Evolutionary conservation across 2,113 vertebrate species (phyloP).

Genomic region (Martes martes): DNA sequence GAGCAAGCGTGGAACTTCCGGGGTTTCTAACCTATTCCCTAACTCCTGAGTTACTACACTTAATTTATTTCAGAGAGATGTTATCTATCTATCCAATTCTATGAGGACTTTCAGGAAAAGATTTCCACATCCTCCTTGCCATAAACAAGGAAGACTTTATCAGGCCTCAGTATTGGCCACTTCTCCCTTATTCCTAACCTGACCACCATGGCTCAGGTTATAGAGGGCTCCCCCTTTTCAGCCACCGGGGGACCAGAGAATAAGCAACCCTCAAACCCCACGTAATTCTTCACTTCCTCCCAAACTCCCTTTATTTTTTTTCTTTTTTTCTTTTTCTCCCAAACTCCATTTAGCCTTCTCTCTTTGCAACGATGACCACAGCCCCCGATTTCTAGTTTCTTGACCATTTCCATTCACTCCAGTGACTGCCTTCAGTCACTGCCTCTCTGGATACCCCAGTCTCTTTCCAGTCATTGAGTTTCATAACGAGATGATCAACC

Average conservation of each 20-base stretch:
- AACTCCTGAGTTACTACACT: neutral
- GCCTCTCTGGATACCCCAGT: neutral
- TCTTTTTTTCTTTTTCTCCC: neutral
- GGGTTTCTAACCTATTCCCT: neutral
- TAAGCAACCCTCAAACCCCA: neutral
- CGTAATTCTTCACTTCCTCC: constrained; percentile 6
- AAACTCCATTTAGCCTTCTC: neutral
- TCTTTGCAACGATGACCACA: neutral
- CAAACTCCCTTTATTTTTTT: neutral
- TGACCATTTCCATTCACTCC: neutral
- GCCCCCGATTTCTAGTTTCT: neutral
- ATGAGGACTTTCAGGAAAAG: constrained; percentile 2
- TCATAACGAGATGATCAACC: neutral
- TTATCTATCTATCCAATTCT: neutral
- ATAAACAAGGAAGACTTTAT: neutral
- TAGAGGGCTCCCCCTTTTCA: neutral
- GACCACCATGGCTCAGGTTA: neutral
- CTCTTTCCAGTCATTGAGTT: constrained; percentile 20
- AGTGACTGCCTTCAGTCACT: neutral
- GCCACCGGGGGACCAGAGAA: neutral
- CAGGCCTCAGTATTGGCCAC: neutral
- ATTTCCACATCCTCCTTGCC: neutral
- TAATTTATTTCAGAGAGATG: constrained; percentile 19
- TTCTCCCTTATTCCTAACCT: neutral
- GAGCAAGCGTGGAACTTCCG: neutral